Conservation (phyloP, 2,113 vertebrate genomes). For the Lates calcarifer region DNA sequence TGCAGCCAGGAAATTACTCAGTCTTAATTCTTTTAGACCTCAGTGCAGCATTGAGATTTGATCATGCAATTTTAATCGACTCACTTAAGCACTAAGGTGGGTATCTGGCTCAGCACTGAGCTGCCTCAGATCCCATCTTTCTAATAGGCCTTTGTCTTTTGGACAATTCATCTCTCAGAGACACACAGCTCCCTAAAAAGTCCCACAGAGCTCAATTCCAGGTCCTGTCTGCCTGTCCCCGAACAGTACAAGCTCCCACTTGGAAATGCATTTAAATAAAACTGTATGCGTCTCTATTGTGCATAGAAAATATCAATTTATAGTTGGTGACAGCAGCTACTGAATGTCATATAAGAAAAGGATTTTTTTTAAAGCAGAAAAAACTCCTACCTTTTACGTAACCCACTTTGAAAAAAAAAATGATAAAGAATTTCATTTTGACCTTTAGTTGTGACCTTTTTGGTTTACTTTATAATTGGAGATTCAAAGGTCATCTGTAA, state of each 20-base stretch:
- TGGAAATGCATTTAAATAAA: not conserved
- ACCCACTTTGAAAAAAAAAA: not conserved
- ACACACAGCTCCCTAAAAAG: conserved; percentile 11
- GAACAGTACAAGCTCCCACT: not conserved
- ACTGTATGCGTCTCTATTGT: not conserved
- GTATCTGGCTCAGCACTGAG: conserved; percentile 18
- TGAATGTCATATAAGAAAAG: not conserved
- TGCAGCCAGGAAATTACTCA: conserved; percentile 22
- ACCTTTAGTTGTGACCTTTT: conserved; percentile 48
- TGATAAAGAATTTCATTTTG: not conserved
- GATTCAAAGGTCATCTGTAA: conserved; percentile 38
- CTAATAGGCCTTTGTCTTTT: conserved; percentile 33
- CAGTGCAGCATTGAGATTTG: conserved; percentile 39
- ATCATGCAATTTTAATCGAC: conserved; percentile 66
- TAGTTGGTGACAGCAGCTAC: not conserved
- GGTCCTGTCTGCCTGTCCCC: not conserved
- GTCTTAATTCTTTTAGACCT: conserved; percentile 51
- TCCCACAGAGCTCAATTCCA: conserved; percentile 32
- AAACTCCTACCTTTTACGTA: no score
- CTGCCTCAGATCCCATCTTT: conserved; percentile 39
- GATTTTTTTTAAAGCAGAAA: not conserved
- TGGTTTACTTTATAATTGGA: not conserved
- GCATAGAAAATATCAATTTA: not conserved
- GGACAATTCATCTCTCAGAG: conserved; percentile 11
- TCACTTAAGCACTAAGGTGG: conserved; percentile 47